phyloP scores from a whole-genome alignment of 2,797 vertebrate species.

The Betta splendens region DNA sequence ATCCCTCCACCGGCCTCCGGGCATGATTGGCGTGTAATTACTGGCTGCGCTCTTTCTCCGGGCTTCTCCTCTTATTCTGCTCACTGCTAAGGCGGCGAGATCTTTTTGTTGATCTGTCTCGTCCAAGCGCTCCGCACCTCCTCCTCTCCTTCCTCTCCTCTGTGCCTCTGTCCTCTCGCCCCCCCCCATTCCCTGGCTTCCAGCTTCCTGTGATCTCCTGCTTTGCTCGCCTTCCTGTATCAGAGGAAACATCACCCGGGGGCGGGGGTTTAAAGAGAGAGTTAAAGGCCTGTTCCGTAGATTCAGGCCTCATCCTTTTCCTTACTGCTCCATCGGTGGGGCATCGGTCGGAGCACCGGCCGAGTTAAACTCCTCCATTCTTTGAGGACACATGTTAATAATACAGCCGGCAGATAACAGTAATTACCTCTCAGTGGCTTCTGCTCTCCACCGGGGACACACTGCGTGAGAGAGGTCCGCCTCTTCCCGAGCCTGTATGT shows the following conservation, averaged over 20 bases:
- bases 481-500: constrained; percentile 61
- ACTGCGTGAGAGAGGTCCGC: constrained; percentile 63
- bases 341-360: constrained; percentile 69
- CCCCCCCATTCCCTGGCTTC: constrained; percentile 10
- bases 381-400: constrained; percentile 83
- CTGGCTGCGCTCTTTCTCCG: constrained; percentile 63
- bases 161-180: constrained; percentile 29
- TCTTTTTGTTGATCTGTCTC: constrained; percentile 51
- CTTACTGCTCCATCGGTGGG: constrained; percentile 63
- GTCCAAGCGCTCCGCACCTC: constrained; percentile 19
- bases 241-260: constrained; percentile 52
- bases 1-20: constrained; percentile 73
- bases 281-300: constrained; percentile 4
- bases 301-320: constrained; percentile 68
- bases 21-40: constrained; percentile 83
- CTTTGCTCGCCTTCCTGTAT: constrained; percentile 40
- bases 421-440: constrained; percentile 82
- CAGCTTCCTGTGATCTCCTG: constrained; percentile 38
- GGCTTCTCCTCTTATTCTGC: constrained; percentile 33
- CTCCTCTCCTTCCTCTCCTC: constrained; percentile 30
- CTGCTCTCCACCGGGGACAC: constrained; percentile 63
- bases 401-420: constrained; percentile 82
- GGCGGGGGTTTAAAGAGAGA: constrained; percentile 43
- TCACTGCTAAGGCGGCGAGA: constrained; percentile 30
- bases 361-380: constrained; percentile 77